phyloP scores from a whole-genome alignment of 2,888 invertebrate genomes.

The Ecdyonurus torrentis region DNA sequence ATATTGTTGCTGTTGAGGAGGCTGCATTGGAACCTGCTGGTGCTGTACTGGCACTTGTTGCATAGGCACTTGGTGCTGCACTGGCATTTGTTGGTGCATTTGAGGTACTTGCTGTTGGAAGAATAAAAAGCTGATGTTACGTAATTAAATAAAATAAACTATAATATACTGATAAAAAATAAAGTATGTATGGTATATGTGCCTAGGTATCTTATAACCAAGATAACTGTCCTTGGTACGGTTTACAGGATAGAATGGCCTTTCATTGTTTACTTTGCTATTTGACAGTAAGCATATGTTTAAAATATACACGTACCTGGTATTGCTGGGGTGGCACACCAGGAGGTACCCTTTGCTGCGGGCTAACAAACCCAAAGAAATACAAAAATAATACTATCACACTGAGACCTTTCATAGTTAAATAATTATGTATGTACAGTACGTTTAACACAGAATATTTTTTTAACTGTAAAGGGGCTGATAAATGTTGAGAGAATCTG shows the following conservation, averaged over 20 bases:
- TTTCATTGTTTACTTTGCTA: background rate
- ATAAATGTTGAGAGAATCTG: too few relatives aligned
- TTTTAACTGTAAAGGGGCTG: too few relatives aligned
- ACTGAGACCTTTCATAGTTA: background rate
- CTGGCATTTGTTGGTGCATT: conserved; percentile 2
- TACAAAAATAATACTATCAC: background rate
- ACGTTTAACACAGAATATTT: too few relatives aligned
- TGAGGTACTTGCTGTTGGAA: background rate
- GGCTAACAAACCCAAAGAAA: background rate
- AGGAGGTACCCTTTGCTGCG: background rate
- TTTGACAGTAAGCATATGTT: background rate
- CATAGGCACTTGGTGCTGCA: conserved; percentile 17
- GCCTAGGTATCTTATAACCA: background rate
- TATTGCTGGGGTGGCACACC: background rate
- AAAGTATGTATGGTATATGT: background rate
- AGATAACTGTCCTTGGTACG: background rate
- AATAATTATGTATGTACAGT: too few relatives aligned
- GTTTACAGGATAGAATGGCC: background rate
- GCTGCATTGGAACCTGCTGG: conserved; percentile 15
- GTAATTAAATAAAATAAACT: background rate
- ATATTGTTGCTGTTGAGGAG: conserved; percentile 11
- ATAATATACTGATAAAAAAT: background rate
- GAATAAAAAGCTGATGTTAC: too few relatives aligned
- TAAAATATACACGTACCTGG: background rate
- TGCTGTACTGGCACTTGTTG: conserved; percentile 20